Evolutionary conservation across 2,797 vertebrate species (phyloP), one percentile per base, ranked within the genome.

Genomic region (Myotis pilosus): DNA sequence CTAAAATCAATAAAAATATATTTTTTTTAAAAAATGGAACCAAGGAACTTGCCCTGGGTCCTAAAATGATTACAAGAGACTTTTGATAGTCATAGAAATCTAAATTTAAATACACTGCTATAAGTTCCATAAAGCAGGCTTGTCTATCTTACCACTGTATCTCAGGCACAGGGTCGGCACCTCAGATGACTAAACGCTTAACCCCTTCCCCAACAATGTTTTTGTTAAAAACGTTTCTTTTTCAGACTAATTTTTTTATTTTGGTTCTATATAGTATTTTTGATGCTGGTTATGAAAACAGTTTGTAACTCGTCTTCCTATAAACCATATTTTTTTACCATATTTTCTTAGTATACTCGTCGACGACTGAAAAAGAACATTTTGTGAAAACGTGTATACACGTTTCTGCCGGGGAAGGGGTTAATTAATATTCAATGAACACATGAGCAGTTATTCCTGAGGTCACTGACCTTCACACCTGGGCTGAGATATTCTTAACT

Each of bases 401-500:
- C n/a, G n/a, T n/a, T n/a, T n/a, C n/a, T n/a, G n/a, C n/a, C n/a
- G n/a, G n/a, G n/a, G n/a, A n/a, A n/a, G n/a, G n/a, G n/a, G n/a
- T n/a, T n/a, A 64, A 69, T 69, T 89, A 69, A 76, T 53, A 74
- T 2, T 72, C 12, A 41, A 0, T 76, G 19, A 85, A 86, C 53
- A 64, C 69, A 49, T n/a, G 47, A 84, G 47, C 30, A 25, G 13
- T 89, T 87, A 79, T 49, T 92, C 15, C 80, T 49, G 57, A 81
- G 57, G 38, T 76, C 85, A 68, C 17, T 64, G 44, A 81, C 30
- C 55, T 83, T 93, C 81, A 89, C 17, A 95, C n/a, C 75, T 57
- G 76, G n/a, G 57, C 76, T 92, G 62, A 88, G 25, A 79, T 8
- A n/a, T 74, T 94, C 30, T 87, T 66, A 16, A 92, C 76, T 87